phyloP scores from a whole-genome alignment of 1,140 invertebrate species.

The Ips typographus region DNA sequence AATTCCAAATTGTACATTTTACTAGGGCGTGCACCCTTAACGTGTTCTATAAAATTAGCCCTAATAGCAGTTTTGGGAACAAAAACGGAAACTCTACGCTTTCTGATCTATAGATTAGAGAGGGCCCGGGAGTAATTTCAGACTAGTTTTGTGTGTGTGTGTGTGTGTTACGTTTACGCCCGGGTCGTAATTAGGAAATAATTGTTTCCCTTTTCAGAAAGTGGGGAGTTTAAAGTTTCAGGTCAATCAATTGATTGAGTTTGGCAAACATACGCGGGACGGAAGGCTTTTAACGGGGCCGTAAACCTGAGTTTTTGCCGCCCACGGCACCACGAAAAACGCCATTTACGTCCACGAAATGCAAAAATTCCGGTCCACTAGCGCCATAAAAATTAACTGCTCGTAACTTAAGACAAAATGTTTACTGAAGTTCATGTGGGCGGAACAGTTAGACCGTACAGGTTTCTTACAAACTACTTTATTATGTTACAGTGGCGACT shows the following conservation, averaged over 20 bases:
- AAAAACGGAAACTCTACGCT: slow-evolving; percentile 14
- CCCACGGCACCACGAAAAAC: neutral
- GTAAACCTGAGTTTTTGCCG: neutral
- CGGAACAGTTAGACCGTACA: slow-evolving; percentile 3
- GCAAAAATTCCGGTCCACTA: neutral
- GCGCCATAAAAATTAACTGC: slow-evolving; percentile 7
- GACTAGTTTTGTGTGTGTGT: slow-evolving; percentile 11
- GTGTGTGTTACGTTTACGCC: neutral
- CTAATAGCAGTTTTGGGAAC: slow-evolving; percentile 22
- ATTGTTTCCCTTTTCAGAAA: slow-evolving; percentile 7
- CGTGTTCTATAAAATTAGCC: slow-evolving; percentile 10
- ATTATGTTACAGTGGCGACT: no score
- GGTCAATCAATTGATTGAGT: no score
- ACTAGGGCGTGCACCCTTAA: slow-evolving; percentile 13
- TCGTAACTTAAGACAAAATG: slow-evolving; percentile 13
- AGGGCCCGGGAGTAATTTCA: slow-evolving; percentile 14
- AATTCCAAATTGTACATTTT: neutral
- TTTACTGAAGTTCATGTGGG: slow-evolving; percentile 7
- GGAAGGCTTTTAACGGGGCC: no score
- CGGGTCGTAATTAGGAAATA: slow-evolving; percentile 20
- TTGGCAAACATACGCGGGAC: no score
- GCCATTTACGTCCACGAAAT: neutral
- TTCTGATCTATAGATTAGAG: slow-evolving; percentile 25
- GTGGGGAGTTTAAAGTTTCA: neutral
- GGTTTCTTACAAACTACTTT: slow-evolving; percentile 1